A percentile compares a stretch with the other conserved stretches of the same genome.
Conservation (phyloP, 2,888 invertebrate genomes). For the Polydrusus cervinus region DNA sequence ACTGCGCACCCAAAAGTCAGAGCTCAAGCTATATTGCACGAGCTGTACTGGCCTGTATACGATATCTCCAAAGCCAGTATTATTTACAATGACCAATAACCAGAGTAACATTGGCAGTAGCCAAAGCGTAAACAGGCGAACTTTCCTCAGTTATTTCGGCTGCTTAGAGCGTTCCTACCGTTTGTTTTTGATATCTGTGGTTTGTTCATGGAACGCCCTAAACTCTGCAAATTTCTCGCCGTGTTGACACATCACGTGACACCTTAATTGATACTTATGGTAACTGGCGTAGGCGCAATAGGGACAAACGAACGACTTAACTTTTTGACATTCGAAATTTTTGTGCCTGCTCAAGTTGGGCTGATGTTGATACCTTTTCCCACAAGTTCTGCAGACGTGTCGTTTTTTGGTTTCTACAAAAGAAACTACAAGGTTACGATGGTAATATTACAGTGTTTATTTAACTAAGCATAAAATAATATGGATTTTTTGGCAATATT, state of each 20-base stretch:
- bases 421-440: not conserved
- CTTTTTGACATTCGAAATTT: slow-evolving; percentile 60
- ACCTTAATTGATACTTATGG: slow-evolving; percentile 31
- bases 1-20: no score
- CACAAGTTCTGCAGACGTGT: slow-evolving; percentile 52
- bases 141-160: no score
- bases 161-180: no score
- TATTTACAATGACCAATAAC: no score
- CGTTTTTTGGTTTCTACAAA: slow-evolving; percentile 36
- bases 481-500: not conserved
- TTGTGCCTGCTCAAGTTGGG: slow-evolving; percentile 59
- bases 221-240: slow-evolving; percentile 10
- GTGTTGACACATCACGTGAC: slow-evolving; percentile 32
- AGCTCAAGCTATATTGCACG: no score
- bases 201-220: not conserved
- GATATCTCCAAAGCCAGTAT: no score
- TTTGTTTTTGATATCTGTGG: no score
- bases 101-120: no score
- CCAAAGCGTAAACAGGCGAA: no score
- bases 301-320: slow-evolving; percentile 51
- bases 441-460: not conserved
- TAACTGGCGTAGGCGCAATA: slow-evolving; percentile 38
- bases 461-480: not conserved
- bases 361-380: slow-evolving; percentile 56
- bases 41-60: no score